Evolutionary conservation across 1,140 invertebrate species (phyloP), one percentile per base, ranked within the genome.

Genomic region (Uloborus diversus): DNA sequence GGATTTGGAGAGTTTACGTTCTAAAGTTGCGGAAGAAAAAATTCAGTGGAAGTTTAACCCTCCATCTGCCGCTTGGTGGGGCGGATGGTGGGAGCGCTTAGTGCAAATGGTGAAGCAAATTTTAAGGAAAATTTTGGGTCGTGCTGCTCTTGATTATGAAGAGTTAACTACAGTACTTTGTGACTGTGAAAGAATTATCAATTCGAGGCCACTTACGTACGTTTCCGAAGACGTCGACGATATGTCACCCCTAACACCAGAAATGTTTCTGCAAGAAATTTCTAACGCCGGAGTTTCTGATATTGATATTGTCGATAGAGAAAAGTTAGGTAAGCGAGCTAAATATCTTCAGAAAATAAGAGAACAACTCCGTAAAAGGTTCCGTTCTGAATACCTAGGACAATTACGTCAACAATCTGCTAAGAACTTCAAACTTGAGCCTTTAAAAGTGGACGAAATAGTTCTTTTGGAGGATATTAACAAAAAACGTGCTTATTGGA

Each of bases 31-130:
- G 4, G 81, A 62, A 3, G 28, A 80, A 65, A 42, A 81, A 51
- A 88, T 87, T 27, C 53, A 83, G 17, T 88, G 86, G 85, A 82
- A 83, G 23, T 88, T 88, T 81, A 87, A 86, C 81, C 86, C 86
- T 1, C 85, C 87, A 11, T 76, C 83, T 7, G 84, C 86, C 14
- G 62, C 86, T 4, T 75, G 59, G 70, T 51, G 49, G 49, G 5
- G 49, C n/a, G 49, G 7, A 51, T 51, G 49, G 49, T 75, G 70
- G 70, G 57, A 75, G 37, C 14, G 37, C 13, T 53, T 75, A 27
- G 23, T 75, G 49, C 33, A 32, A 28, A 47, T 49, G 2, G 59
- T 64, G 14, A 75, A 75, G 20, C 3, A 28, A 14, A 61, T 64
- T 13, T 23, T 69, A 28, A 69, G 30, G 30, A 69, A 51, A 51